phyloP scores from a whole-genome alignment of 2,797 vertebrate genomes.

The Mastacembelus armatus region DNA sequence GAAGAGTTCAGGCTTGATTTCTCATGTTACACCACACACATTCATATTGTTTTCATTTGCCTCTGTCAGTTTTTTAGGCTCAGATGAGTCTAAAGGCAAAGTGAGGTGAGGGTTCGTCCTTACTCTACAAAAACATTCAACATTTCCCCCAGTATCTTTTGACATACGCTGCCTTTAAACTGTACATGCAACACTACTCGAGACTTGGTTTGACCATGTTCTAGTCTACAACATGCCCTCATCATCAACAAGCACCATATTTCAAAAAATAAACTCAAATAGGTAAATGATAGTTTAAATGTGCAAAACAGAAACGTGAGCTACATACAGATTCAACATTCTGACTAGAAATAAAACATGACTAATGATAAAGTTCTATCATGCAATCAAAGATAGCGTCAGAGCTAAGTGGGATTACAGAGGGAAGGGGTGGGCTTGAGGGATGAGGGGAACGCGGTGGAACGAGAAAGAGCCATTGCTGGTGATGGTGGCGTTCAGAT shows the following conservation, averaged over 20 bases:
- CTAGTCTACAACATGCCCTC: slow-evolving; percentile 22
- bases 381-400: slow-evolving; percentile 89
- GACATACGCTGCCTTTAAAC: slow-evolving; percentile 23
- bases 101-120: background rate
- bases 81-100: slow-evolving; percentile 14
- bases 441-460: slow-evolving; percentile 1
- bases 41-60: slow-evolving; percentile 36
- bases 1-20: slow-evolving; percentile 26
- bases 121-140: slow-evolving; percentile 7
- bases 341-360: slow-evolving; percentile 77
- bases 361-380: slow-evolving; percentile 82
- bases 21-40: slow-evolving; percentile 46
- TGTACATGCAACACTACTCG: slow-evolving; percentile 42
- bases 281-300: slow-evolving; percentile 88
- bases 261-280: slow-evolving; percentile 81
- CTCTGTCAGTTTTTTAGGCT: slow-evolving; percentile 22
- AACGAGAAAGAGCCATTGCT: slow-evolving; percentile 81
- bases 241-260: slow-evolving; percentile 85
- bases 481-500: slow-evolving; percentile 87
- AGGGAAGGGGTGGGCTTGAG: slow-evolving; percentile 9
- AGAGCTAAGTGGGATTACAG: slow-evolving; percentile 29
- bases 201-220: slow-evolving; percentile 21
- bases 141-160: slow-evolving; percentile 13
- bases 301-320: slow-evolving; percentile 99
- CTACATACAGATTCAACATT: slow-evolving; percentile 89